A percentile compares a stretch with the other conserved stretches of the same genome.
phyloP scores from a whole-genome alignment of 2,797 vertebrate genomes.

The Lutjanus argentimaculatus region DNA sequence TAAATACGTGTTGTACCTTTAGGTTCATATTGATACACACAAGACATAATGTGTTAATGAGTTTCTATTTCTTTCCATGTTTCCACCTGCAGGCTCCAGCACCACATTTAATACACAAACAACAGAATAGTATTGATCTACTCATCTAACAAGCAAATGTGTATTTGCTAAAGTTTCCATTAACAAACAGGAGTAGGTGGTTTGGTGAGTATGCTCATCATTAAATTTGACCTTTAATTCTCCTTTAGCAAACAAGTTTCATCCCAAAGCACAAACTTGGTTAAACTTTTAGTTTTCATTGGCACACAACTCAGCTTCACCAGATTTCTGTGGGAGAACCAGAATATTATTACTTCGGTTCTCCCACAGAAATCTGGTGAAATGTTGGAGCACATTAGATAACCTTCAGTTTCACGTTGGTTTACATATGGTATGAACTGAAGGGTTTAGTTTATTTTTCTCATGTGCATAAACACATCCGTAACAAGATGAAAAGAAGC shows the following conservation, averaged over 20 bases:
- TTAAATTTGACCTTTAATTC: neutral
- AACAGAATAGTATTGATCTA: neutral
- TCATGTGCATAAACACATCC: neutral
- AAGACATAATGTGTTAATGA: no score
- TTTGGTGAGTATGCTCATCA: neutral
- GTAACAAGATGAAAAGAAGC: constrained; percentile 7
- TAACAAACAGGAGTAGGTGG: neutral
- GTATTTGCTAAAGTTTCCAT: neutral
- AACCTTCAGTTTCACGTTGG: no score
- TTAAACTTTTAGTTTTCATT: neutral
- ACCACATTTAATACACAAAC: neutral
- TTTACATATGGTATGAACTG: neutral
- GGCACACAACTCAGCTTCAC: no score
- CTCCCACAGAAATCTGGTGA: neutral
- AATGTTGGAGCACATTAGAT: neutral
- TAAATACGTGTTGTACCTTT: no score
- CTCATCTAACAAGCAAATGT: neutral
- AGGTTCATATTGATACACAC: no score
- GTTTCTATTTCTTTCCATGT: no score
- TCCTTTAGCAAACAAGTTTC: neutral
- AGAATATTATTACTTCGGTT: no score
- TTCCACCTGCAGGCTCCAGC: no score
- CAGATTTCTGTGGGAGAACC: no score
- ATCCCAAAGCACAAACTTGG: neutral
- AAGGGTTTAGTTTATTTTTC: neutral